These are phyloP conservation scores for Tyto alba DNA, from an alignment of 2,113 vertebrate species.

Conservation along the genomic window DNA sequence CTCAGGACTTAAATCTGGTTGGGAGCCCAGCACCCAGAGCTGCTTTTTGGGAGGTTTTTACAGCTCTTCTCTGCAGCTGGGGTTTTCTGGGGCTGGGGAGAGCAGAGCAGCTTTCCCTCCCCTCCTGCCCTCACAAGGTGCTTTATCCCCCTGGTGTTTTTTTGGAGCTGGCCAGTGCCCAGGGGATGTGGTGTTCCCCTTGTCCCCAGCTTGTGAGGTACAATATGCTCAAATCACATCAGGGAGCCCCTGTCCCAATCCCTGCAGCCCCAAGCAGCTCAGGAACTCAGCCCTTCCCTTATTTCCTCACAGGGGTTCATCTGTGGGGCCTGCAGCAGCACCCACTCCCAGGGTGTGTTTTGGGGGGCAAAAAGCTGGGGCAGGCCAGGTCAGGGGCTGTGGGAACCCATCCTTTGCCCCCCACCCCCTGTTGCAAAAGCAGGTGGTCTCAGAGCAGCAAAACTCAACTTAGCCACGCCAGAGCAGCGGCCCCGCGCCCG, in stretches of 20 bases:
- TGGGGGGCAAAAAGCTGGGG: too few relatives aligned
- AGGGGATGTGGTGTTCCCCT: fast-evolving
- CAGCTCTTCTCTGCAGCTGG: too few relatives aligned
- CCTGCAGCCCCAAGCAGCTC: too few relatives aligned
- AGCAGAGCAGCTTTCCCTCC: neutral
- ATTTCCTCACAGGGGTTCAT: neutral
- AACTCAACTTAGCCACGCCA: neutral
- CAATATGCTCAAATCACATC: fast-evolving
- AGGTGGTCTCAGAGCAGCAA: neutral
- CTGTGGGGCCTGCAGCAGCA: neutral
- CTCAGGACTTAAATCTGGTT: fast-evolving
- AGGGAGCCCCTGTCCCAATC: too few relatives aligned
- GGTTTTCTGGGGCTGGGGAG: neutral
- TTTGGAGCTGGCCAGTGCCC: neutral
- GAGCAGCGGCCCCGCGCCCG: too few relatives aligned
- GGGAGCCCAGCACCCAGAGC: neutral
- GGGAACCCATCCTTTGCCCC: neutral
- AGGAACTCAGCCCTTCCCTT: fast-evolving
- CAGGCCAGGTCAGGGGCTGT: too few relatives aligned
- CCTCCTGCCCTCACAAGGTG: neutral
- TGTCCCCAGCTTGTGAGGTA: fast-evolving
- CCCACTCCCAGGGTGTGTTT: fast-evolving
- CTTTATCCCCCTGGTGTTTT: fast-evolving
- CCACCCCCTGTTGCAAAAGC: fast-evolving
- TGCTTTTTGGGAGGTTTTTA: neutral